Evolutionary conservation across 2,797 vertebrate genomes (phyloP).

Genomic region (Sternarchorhynchus goeldii): DNA sequence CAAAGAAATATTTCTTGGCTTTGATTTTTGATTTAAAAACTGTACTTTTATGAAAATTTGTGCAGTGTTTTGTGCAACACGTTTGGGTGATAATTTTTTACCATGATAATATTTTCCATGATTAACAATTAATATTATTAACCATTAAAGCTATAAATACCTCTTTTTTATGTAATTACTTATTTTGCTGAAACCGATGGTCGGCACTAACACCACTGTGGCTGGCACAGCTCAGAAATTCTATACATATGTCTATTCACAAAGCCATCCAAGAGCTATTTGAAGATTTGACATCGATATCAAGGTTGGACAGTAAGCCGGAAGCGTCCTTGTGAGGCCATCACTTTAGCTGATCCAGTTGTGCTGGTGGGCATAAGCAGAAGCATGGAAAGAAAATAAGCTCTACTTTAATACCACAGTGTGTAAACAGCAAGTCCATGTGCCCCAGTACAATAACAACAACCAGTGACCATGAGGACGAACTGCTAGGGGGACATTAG

Average conservation of each 20-base stretch:
- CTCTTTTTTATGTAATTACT: too few relatives aligned
- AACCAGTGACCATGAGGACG: slow-evolving; percentile 18
- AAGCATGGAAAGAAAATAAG: slow-evolving; percentile 17
- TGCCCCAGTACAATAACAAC: slow-evolving; percentile 17
- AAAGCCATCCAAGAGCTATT: background rate
- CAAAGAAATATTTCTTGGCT: too few relatives aligned
- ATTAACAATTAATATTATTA: too few relatives aligned
- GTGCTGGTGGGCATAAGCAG: background rate
- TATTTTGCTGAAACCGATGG: too few relatives aligned
- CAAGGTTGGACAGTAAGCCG: background rate
- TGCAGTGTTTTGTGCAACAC: background rate
- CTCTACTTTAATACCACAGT: background rate
- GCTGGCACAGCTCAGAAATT: too few relatives aligned
- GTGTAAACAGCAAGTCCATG: slow-evolving; percentile 30
- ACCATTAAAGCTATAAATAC: too few relatives aligned
- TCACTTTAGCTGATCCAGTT: slow-evolving; percentile 2
- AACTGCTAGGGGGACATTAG: slow-evolving; percentile 18
- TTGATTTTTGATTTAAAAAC: background rate
- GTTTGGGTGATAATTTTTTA: too few relatives aligned
- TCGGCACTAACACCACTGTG: too few relatives aligned
- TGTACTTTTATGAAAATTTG: background rate
- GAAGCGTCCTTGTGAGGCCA: background rate
- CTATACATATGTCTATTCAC: background rate
- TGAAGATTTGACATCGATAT: background rate
- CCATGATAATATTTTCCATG: too few relatives aligned